A percentile compares a stretch with the other conserved stretches of the same genome.
Conservation (phyloP, 2,888 invertebrate genomes). For the Polydrusus pterygomalis region DNA sequence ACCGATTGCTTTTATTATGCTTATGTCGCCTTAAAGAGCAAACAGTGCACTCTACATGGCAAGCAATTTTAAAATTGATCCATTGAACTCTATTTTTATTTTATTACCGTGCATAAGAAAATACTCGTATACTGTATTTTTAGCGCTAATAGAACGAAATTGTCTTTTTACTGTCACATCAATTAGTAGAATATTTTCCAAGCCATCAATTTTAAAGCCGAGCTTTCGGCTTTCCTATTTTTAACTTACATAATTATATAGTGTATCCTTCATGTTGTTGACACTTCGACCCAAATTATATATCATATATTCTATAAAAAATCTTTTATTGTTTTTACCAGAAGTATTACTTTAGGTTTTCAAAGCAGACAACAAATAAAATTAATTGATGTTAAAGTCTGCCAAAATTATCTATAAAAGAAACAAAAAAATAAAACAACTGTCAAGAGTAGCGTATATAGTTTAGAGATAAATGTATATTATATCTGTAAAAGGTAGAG, state of each 20-base stretch:
- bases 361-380: conserved; percentile 19
- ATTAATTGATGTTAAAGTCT: conserved; percentile 11
- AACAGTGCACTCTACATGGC: too few relatives aligned
- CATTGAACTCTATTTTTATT: conserved; percentile 37
- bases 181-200: conserved; percentile 49
- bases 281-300: conserved; percentile 36
- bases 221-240: conserved; percentile 34
- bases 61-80: background rate
- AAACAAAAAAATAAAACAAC: conserved; percentile 1
- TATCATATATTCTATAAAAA: conserved; percentile 28
- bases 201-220: conserved; percentile 45
- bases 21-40: too few relatives aligned
- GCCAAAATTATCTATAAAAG: conserved; percentile 18
- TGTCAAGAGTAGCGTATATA: background rate
- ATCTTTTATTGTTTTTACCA: conserved; percentile 23
- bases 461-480: too few relatives aligned
- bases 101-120: conserved; percentile 33
- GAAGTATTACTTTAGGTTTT: conserved; percentile 16
- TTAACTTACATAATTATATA: conserved; percentile 40
- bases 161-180: conserved; percentile 49
- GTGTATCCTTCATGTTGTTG: conserved; percentile 26
- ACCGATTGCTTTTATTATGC: too few relatives aligned
- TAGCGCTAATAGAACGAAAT: conserved; percentile 40
- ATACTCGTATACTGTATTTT: conserved; percentile 36
- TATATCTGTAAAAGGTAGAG: too few relatives aligned